Conservation (phyloP, 1,140 invertebrate species). For the Heliconius eleuchia region DNA sequence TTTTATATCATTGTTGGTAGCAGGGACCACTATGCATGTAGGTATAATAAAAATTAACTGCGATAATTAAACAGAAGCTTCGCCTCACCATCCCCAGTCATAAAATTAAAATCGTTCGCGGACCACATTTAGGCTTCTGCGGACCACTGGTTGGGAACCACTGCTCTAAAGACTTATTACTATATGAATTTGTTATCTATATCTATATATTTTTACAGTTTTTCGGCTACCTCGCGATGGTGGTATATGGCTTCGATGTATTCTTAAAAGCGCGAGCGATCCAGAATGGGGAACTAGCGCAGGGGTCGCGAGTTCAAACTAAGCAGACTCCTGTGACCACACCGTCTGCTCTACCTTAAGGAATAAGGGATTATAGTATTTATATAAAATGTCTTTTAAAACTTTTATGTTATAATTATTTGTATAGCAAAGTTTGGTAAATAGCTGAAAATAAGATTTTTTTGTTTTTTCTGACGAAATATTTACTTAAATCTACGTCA, state of each 20-base stretch:
- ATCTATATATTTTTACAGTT: slow-evolving; percentile 82
- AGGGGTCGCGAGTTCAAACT: slow-evolving; percentile 84
- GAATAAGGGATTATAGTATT: not conserved
- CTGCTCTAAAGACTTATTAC: not conserved
- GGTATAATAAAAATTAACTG: no score
- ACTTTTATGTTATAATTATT: no score
- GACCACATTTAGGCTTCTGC: no score
- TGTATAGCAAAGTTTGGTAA: no score
- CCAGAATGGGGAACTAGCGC: slow-evolving; percentile 85
- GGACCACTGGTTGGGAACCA: no score
- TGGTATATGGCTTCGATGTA: slow-evolving; percentile 88
- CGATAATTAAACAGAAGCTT: no score
- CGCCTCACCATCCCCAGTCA: no score
- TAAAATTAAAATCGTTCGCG: no score
- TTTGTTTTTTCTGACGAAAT: not conserved
- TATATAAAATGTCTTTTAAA: not conserved
- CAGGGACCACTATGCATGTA: no score
- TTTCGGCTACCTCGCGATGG: slow-evolving; percentile 90
- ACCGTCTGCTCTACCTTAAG: slow-evolving; percentile 53
- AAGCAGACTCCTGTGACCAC: slow-evolving; percentile 84
- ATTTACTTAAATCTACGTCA: not conserved
- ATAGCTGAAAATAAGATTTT: no score
- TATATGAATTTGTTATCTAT: not conserved
- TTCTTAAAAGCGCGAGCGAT: slow-evolving; percentile 87
- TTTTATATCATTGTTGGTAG: no score